A percentile compares a stretch with the other conserved stretches of the same genome.
These are phyloP conservation scores for Cosmorhoe ocellata DNA, from an alignment of 2,888 invertebrate genomes.

Conservation along the genomic window DNA sequence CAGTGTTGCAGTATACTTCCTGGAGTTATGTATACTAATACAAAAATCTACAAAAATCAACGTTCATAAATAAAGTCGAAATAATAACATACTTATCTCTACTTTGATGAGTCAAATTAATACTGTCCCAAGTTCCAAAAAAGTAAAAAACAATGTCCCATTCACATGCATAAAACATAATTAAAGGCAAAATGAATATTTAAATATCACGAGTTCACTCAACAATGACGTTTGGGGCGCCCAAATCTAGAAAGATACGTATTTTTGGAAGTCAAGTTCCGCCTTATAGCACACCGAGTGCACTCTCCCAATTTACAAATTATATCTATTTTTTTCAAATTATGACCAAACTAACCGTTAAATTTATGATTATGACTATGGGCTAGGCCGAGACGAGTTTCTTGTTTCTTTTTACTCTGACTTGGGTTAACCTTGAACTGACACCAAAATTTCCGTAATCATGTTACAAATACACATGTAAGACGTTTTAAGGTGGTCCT, in stretches of 20 bases:
- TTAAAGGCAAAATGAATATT: constrained; percentile 81
- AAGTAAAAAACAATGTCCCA: constrained; percentile 57
- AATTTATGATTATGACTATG: no score
- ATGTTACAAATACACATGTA: no score
- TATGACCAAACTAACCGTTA: no score
- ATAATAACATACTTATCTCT: constrained; percentile 5
- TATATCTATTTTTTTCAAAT: not conserved
- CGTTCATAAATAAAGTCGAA: constrained; percentile 13
- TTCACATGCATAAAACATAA: constrained; percentile 77
- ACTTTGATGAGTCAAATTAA: constrained; percentile 19
- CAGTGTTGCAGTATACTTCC: no score
- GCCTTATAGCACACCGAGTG: constrained; percentile 50
- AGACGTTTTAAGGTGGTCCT: no score
- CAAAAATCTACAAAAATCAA: not conserved
- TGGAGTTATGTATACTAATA: no score
- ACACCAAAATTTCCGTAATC: no score
- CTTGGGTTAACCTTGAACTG: no score
- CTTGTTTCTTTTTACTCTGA: no score
- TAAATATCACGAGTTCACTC: constrained; percentile 72
- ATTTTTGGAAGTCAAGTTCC: constrained; percentile 70
- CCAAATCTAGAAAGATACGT: constrained; percentile 74
- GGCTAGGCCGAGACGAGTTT: no score
- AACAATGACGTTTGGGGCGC: constrained; percentile 75
- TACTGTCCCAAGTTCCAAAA: constrained; percentile 40
- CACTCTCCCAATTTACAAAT: constrained; percentile 5